Evolutionary conservation across 2,113 vertebrate species (phyloP), one percentile per base, ranked within the genome.

Genomic region (Strix uralensis): DNA sequence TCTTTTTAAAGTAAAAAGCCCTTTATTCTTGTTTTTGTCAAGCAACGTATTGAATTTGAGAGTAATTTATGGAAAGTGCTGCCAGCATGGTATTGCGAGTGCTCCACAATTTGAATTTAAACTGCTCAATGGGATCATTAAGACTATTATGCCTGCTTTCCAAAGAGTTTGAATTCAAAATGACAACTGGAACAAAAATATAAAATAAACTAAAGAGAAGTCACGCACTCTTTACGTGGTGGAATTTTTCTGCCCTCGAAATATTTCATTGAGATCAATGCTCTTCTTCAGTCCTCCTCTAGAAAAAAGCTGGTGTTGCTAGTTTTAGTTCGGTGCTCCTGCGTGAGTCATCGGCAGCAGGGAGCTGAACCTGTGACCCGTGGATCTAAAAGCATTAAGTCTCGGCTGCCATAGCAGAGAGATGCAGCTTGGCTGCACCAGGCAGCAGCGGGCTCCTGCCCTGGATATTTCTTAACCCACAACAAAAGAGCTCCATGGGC

Each of bases 21-120:
- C 78, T 97, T 96, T 96, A 96, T 96, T 94, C 89, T 93, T 96
- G 94, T 97, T 95, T 97, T 94, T 95, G 86, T 96, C 72, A 88
- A 97, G 94, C 86, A 70, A 94, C 57, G 95, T 97, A 97, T 98
- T 98, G 98, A 98, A 98, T 98, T 97, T 97, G 97, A 98, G 93
- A 96, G 96, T 98, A 98, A 98, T 98, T 98, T 98, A 97, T 98
- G 97, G 96, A 97, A 98, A 98, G 97, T 97, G 93, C 97, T 98
- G 97, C 97, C 97, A 97, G 96, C 95, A 29, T 97, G 97, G 96
- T 97, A 96, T 98, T 98, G 97, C 96, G 59, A 84, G 96, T 97
- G 96, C 98, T 98, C 95, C 94, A 97, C 97, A 98, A 98, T 98
- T 98, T 98, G 97, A 98, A 98, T 98, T 98, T 98, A 98, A 98